Evolutionary conservation across 2,113 vertebrate species (phyloP), one percentile per base, ranked within the genome.

Genomic region (Hippocampus comes): DNA sequence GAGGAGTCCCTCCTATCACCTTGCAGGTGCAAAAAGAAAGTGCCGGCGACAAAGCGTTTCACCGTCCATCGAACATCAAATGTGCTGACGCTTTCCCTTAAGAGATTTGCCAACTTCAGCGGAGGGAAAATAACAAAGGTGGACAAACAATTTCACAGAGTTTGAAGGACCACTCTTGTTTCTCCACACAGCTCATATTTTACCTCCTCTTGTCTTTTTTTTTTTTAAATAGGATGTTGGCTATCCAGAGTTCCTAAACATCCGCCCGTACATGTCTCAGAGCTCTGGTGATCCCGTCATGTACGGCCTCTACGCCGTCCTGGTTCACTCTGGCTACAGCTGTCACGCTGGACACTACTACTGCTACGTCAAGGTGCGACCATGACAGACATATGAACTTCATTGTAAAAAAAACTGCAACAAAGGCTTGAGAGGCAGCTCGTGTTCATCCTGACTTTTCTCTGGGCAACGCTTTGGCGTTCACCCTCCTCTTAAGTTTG

Each of bases 91-190:
- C 89, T 99, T 9, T 95, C 97, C 0, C 91, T 99, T 69, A 99
- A 99, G 88, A 93, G 97, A 64, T 99, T 99, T 4, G 94, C 95
- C 76, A 94, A 93, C 90, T 95, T 95, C 38, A 94, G 93, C 0
- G 97, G 95, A 20, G 95, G 94, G 15, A 99, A 99, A 89, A 98
- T 98, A 88, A 95, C 94, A 63, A 98, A 97, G 94, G 97, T 97
- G 70, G 77, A 41, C 46, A 46, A 27, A 46, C 17, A 2, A n/a
- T 43, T 67, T 79, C n/a, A 11, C 25, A 38, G 27, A 38, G 70
- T 43, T 43, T 23, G 1, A 63, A 51, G 74, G 7, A 6, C 0
- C 51, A 6, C 18, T 63, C 5, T 48, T 7, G 5, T 41, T 63
- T 14, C 7, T 57, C 21, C 17, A 9, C 14, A 6, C 23, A 5